Conservation (phyloP, 2,113 vertebrate genomes). For the Castor canadensis region DNA sequence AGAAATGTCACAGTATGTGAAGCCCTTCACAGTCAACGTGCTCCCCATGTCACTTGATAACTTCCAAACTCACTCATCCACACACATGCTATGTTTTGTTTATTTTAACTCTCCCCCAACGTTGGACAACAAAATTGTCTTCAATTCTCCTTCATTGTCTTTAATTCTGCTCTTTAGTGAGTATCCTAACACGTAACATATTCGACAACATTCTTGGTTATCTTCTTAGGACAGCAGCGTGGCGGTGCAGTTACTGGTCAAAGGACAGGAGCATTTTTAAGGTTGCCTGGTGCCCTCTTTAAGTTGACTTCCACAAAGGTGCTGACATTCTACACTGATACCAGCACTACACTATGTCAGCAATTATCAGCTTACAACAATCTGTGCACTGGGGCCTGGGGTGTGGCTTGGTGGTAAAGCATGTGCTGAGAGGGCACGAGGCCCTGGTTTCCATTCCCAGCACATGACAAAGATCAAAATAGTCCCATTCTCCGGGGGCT, state of each 20-base stretch:
- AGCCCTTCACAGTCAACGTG: not conserved
- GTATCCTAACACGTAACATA: not conserved
- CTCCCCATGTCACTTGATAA: no score
- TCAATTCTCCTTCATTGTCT: not conserved
- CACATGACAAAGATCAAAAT: not conserved
- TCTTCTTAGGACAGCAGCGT: not conserved
- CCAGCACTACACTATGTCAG: fast-evolving
- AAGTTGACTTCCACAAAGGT: not conserved
- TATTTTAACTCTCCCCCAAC: not conserved
- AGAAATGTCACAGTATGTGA: not conserved
- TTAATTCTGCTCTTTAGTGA: not conserved
- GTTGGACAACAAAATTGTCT: not conserved
- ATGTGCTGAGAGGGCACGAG: not conserved
- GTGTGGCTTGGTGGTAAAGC: not conserved
- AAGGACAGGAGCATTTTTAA: not conserved
- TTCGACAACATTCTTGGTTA: not conserved
- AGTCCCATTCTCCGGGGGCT: no score
- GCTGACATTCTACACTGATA: no score
- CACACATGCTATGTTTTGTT: not conserved
- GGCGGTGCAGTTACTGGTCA: not conserved
- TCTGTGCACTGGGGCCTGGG: no score
- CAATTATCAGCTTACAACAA: not conserved
- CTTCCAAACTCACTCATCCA: not conserved
- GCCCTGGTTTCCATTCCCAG: not conserved
- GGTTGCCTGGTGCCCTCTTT: not conserved